Conservation (phyloP, 1,140 invertebrate genomes). For the Magallana ariakensis region DNA sequence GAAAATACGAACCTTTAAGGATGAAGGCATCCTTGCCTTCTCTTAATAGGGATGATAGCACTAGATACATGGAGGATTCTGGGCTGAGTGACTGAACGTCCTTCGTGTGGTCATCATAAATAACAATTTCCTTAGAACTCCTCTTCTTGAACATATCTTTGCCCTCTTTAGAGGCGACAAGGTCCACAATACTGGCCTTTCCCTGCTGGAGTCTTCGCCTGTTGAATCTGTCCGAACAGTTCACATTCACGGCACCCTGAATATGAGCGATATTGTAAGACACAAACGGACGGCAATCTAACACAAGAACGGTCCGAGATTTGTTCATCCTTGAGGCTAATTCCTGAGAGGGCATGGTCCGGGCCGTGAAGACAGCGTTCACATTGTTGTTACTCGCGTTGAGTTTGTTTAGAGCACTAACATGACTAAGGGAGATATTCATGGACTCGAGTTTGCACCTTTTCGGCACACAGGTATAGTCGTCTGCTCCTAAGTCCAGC, state of each 20-base stretch:
- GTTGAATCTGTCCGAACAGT: slow-evolving; percentile 88
- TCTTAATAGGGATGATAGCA: slow-evolving; percentile 85
- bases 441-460: slow-evolving; percentile 71
- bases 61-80: slow-evolving; percentile 85
- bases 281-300: slow-evolving; percentile 88
- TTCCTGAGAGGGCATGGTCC: slow-evolving; percentile 69
- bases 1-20: slow-evolving; percentile 83
- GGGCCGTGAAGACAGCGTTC: slow-evolving; percentile 34
- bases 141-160: slow-evolving; percentile 84
- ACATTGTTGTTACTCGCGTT: slow-evolving; percentile 46
- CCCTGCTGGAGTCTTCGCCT: slow-evolving; percentile 85
- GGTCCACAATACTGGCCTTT: slow-evolving; percentile 85
- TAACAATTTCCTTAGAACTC: slow-evolving; percentile 82
- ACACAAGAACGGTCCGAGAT: slow-evolving; percentile 80
- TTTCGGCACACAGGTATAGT: slow-evolving; percentile 64
- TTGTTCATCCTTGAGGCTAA: slow-evolving; percentile 68
- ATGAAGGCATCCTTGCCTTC: slow-evolving; percentile 86
- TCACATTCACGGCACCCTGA: slow-evolving; percentile 87
- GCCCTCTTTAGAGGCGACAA: slow-evolving; percentile 83
- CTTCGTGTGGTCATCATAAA: slow-evolving; percentile 85
- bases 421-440: slow-evolving; percentile 59
- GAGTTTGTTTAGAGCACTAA: slow-evolving; percentile 51
- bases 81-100: slow-evolving; percentile 78
- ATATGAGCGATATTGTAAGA: slow-evolving; percentile 87
- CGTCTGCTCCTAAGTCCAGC: slow-evolving; percentile 62